A percentile compares a stretch with the other conserved stretches of the same genome.
phyloP scores from a whole-genome alignment of 2,888 invertebrate genomes.

The Tenthredo scrophulariae region DNA sequence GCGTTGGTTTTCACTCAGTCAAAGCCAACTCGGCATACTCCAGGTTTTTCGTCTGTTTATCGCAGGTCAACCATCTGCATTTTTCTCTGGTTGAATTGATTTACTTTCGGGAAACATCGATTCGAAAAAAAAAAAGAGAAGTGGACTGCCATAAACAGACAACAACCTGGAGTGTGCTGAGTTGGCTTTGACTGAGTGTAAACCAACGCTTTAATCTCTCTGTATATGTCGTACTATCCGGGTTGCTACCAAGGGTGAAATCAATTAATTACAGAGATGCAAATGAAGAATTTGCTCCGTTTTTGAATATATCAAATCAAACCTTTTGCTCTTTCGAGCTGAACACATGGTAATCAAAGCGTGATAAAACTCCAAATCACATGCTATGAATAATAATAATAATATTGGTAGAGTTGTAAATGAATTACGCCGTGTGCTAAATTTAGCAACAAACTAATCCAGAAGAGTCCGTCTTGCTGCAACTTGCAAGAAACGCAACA shows the following conservation, averaged over 20 bases:
- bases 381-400: constrained; percentile 13
- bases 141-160: no score
- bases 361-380: constrained; percentile 3
- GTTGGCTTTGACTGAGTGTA: no score
- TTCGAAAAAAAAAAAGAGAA: no score
- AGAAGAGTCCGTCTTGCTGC: constrained; percentile 55
- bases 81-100: no score
- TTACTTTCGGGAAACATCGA: no score
- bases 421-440: constrained; percentile 57
- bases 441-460: constrained; percentile 67
- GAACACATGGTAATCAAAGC: neutral
- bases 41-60: no score
- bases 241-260: neutral
- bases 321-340: neutral
- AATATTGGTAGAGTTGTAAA: constrained; percentile 36
- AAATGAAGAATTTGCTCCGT: neutral
- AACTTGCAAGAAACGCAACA: constrained; percentile 51
- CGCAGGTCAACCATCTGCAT: no score
- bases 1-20: no score
- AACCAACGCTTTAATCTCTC: no score
- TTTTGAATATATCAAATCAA: neutral
- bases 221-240: neutral
- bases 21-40: no score
- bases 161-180: no score
- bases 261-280: neutral